phyloP scores from a whole-genome alignment of 1,140 invertebrate species.

The Brachionus plicatilis region DNA sequence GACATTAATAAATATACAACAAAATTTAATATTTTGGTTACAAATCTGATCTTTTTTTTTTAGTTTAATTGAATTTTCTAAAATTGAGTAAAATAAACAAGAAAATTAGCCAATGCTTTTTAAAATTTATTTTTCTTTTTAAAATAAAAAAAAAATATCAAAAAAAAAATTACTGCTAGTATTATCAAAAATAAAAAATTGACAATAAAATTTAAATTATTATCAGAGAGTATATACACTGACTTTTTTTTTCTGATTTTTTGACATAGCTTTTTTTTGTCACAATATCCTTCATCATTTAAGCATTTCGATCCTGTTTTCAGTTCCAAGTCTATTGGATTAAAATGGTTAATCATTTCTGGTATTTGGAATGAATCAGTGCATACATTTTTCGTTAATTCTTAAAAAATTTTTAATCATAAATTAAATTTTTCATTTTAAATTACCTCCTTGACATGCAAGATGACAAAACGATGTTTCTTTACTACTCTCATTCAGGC shows the following conservation, averaged over 20 bases:
- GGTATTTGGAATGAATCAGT: not conserved
- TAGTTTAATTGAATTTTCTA: too few relatives aligned
- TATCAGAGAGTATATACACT: not conserved
- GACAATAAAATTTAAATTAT: not conserved
- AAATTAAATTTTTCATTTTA: not conserved
- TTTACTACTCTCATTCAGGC: not conserved
- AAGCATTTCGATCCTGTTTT: not conserved
- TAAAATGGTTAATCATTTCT: not conserved
- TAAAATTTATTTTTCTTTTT: not conserved
- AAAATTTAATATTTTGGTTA: too few relatives aligned
- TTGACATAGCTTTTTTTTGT: not conserved
- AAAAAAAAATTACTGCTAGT: not conserved
- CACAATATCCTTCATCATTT: not conserved
- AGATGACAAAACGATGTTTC: not conserved
- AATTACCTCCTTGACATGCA: slow-evolving; percentile 29
- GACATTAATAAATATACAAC: too few relatives aligned
- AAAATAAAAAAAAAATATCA: not conserved
- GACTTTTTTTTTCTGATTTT: not conserved
- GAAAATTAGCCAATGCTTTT: too few relatives aligned
- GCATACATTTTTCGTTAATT: not conserved
- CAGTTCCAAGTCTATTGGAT: not conserved
- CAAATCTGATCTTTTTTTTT: too few relatives aligned
- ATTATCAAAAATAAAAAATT: not conserved
- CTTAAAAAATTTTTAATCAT: not conserved
- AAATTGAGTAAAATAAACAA: too few relatives aligned